phyloP scores from a whole-genome alignment of 2,113 vertebrate genomes.

The Oreotrochilus melanogaster region DNA sequence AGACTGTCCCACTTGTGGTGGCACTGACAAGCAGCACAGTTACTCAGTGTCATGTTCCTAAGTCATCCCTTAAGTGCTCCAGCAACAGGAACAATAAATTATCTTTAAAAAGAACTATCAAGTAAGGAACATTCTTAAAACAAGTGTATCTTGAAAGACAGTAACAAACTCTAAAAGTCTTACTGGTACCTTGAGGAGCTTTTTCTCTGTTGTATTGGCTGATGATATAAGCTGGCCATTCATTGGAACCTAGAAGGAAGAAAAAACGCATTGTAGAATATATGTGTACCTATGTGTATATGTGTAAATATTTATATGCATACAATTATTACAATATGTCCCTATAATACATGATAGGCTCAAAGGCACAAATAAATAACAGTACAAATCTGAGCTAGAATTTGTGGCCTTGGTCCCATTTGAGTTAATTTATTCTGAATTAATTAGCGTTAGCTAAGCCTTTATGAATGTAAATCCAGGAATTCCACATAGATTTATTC shows the following conservation, averaged over 20 bases:
- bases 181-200: conserved; percentile 52
- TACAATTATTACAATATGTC: not conserved
- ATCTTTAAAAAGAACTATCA: not conserved
- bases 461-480: conserved; percentile 39
- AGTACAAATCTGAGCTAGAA: conserved; percentile 5
- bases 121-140: not conserved
- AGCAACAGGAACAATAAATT: not conserved
- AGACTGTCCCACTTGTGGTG: not conserved
- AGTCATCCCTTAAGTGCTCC: not conserved
- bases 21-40: not conserved
- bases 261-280: not conserved
- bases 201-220: conserved; percentile 42
- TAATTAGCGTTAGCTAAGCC: conserved; percentile 37
- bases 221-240: conserved; percentile 32
- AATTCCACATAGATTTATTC: conserved; percentile 31
- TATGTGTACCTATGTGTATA: not conserved
- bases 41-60: not conserved
- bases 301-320: not conserved
- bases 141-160: not conserved
- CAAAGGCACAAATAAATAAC: not conserved
- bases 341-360: not conserved
- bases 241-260: conserved; percentile 31
- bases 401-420: not conserved
- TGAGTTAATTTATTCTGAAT: conserved; percentile 50
- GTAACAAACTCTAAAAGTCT: not conserved